Conservation (phyloP, 1,140 invertebrate species). For the Rhyzopertha dominica region DNA sequence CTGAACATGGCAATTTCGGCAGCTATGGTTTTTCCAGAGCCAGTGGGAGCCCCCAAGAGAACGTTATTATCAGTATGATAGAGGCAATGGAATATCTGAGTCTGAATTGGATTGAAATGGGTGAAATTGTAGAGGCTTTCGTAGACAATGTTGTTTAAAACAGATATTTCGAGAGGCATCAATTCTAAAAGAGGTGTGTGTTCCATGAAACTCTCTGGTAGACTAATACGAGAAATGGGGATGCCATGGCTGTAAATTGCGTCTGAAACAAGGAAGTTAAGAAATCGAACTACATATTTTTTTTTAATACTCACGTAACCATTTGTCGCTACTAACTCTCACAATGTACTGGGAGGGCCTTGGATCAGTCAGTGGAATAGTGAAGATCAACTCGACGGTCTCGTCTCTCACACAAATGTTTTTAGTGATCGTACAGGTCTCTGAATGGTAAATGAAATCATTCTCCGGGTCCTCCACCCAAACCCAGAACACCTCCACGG, state of each 20-base stretch:
- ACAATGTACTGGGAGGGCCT: constrained; percentile 90
- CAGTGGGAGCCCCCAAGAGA: constrained; percentile 94
- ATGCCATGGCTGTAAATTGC: constrained; percentile 53
- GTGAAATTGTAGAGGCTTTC: constrained; percentile 86
- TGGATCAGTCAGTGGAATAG: constrained; percentile 91
- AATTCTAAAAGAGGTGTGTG: constrained; percentile 91
- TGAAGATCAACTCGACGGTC: constrained; percentile 85
- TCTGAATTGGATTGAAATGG: constrained; percentile 99
- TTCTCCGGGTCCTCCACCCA: constrained; percentile 96
- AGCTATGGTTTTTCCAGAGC: constrained; percentile 97
- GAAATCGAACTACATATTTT: not conserved
- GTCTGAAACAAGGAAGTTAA: constrained; percentile 27
- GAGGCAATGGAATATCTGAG: constrained; percentile 95
- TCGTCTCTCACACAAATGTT: constrained; percentile 69
- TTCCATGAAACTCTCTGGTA: constrained; percentile 89
- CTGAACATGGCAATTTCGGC: constrained; percentile 97
- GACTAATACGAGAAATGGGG: constrained; percentile 83
- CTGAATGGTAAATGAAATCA: constrained; percentile 94
- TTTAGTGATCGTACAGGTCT: constrained; percentile 87
- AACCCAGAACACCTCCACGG: constrained; percentile 88
- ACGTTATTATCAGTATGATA: constrained; percentile 96
- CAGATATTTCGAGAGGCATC: constrained; percentile 79
- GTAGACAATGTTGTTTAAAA: constrained; percentile 67
- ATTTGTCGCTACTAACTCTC: constrained; percentile 80
- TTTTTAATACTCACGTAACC: constrained; percentile 62